phyloP scores from a whole-genome alignment of 2,797 vertebrate genomes.

The Pyrocephalus nanus region DNA sequence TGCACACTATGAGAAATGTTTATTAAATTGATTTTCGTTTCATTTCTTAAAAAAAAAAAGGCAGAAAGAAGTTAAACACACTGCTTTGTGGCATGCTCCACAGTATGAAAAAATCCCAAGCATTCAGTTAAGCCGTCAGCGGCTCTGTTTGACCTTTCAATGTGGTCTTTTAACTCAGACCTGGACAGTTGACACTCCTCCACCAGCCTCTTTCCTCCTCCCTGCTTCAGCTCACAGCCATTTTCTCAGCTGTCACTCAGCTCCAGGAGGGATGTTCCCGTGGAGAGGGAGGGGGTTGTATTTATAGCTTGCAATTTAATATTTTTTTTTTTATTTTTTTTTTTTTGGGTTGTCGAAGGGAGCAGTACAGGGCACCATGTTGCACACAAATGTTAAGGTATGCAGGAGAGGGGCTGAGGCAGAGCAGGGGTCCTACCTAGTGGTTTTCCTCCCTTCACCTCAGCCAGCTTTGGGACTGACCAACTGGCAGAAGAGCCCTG shows the following conservation, averaged over 20 bases:
- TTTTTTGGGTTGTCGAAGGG: neutral
- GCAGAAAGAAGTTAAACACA: constrained; percentile 67
- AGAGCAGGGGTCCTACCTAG: neutral
- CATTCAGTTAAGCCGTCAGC: constrained; percentile 64
- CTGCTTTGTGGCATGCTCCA: constrained; percentile 70
- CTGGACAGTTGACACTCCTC: neutral
- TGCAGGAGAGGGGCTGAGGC: neutral
- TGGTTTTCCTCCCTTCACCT: neutral
- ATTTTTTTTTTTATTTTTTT: neutral
- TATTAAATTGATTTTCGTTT: constrained; percentile 60
- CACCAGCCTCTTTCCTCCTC: neutral
- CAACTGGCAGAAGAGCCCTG: neutral
- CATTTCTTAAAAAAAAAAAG: constrained; percentile 48
- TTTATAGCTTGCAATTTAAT: neutral
- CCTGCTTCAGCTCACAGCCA: neutral
- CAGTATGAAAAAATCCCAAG: constrained; percentile 60
- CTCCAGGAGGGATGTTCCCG: neutral
- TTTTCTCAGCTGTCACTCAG: neutral
- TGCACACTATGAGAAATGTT: constrained; percentile 66
- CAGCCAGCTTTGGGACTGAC: neutral
- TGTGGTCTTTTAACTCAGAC: constrained; percentile 29
- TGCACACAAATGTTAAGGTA: fast-evolving
- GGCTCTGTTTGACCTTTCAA: constrained; percentile 49
- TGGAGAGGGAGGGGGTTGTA: neutral
- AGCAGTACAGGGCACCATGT: neutral